Evolutionary conservation across 2,797 vertebrate species (phyloP).

Genomic region (Chiroxiphia lanceolata): DNA sequence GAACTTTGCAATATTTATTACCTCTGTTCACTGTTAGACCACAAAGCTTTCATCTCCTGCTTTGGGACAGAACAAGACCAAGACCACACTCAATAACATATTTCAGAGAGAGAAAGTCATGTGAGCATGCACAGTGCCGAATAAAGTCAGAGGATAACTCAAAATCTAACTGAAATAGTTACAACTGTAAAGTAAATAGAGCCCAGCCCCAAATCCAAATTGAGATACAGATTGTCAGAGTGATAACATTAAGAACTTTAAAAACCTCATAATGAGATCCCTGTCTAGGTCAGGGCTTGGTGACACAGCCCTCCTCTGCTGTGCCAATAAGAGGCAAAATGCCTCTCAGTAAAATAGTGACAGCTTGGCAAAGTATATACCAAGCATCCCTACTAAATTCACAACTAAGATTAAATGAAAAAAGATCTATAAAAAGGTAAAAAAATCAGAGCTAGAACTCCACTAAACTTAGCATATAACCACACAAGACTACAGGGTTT

Average conservation of each 20-base stretch:
- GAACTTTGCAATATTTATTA: neutral
- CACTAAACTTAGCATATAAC: too few species aligned
- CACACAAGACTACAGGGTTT: neutral
- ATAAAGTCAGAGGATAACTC: neutral
- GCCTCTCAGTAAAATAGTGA: neutral
- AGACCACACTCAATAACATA: neutral
- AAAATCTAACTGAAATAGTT: neutral
- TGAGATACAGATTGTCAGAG: neutral
- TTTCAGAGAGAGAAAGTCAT: neutral
- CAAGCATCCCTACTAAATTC: neutral
- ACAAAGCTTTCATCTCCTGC: neutral
- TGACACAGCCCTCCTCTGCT: neutral
- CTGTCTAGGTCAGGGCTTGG: neutral
- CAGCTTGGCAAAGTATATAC: neutral
- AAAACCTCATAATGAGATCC: neutral
- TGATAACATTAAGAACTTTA: neutral
- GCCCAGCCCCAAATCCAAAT: neutral
- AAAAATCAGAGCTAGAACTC: neutral
- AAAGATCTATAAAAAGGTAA: neutral
- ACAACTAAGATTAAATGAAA: neutral
- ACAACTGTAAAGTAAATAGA: neutral
- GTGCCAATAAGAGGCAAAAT: neutral
- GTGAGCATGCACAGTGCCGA: neutral
- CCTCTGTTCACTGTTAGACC: neutral
- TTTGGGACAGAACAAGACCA: neutral